phyloP scores from a whole-genome alignment of 2,797 vertebrate genomes.

The Clarias laeviceps region DNA sequence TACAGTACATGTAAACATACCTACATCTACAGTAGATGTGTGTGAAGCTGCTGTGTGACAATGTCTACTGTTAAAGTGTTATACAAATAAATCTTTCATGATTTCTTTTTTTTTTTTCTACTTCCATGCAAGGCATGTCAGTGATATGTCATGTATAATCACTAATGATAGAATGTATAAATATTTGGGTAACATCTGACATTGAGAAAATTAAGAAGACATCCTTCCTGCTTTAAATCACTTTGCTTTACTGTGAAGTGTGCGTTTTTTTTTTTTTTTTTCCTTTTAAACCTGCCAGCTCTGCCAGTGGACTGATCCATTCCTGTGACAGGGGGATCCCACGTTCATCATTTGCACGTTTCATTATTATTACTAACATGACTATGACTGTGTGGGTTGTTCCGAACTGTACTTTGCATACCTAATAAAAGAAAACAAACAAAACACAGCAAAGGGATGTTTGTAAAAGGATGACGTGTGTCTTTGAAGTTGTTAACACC shows the following conservation, averaged over 20 bases:
- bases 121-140: not conserved
- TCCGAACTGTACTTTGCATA: rapidly evolving
- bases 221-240: not conserved
- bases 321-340: not conserved
- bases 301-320: conserved; percentile 45
- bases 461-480: too few species aligned
- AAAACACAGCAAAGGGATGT: rapidly evolving
- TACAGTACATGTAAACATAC: not conserved
- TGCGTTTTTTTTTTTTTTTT: not conserved
- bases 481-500: not conserved
- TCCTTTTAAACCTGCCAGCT: conserved; percentile 32
- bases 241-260: not conserved
- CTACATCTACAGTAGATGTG: not conserved
- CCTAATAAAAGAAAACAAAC: not conserved
- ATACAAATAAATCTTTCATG: not conserved
- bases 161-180: not conserved
- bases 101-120: not conserved
- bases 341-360: not conserved
- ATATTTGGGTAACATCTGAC: not conserved
- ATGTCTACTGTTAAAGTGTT: not conserved
- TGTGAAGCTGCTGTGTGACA: not conserved
- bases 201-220: not conserved
- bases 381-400: rapidly evolving
- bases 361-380: not conserved
- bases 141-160: not conserved